Percentiles rank a stretch among this genome's conserved stretches.
These are phyloP conservation scores for Chelonus formosanus DNA, from an alignment of 2,888 invertebrate species.

Conservation along the genomic window DNA sequence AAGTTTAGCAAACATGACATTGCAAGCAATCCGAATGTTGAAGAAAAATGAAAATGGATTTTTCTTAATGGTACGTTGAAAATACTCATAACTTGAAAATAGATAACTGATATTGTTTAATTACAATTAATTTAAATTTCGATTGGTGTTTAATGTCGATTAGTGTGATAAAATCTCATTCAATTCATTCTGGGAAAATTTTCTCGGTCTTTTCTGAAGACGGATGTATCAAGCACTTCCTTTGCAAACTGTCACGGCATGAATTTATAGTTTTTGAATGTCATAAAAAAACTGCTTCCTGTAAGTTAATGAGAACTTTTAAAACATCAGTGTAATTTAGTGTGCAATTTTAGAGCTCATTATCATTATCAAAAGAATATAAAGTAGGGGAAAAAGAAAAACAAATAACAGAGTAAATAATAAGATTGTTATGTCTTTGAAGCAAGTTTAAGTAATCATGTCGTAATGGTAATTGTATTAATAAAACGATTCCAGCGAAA, in stretches of 20 bases:
- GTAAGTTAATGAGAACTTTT: conserved; percentile 44
- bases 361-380: no score
- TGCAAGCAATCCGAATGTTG: conserved; percentile 68
- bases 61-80: conserved; percentile 66
- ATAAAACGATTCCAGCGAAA: no score
- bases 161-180: no score
- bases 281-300: conserved; percentile 36
- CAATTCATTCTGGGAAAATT: no score
- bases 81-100: not conserved
- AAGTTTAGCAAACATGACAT: conserved; percentile 70
- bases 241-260: conserved; percentile 6
- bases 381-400: no score
- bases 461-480: no score
- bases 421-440: no score
- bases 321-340: conserved; percentile 41
- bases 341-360: conserved; percentile 37
- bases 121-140: not conserved
- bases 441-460: no score
- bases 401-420: no score
- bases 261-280: conserved; percentile 30
- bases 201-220: no score
- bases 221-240: not conserved
- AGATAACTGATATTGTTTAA: conserved; percentile 2
- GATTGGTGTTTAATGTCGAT: no score
- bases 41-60: conserved; percentile 67